Evolutionary conservation across 2,797 vertebrate species (phyloP).

Genomic region (Sebastes iracundus): DNA sequence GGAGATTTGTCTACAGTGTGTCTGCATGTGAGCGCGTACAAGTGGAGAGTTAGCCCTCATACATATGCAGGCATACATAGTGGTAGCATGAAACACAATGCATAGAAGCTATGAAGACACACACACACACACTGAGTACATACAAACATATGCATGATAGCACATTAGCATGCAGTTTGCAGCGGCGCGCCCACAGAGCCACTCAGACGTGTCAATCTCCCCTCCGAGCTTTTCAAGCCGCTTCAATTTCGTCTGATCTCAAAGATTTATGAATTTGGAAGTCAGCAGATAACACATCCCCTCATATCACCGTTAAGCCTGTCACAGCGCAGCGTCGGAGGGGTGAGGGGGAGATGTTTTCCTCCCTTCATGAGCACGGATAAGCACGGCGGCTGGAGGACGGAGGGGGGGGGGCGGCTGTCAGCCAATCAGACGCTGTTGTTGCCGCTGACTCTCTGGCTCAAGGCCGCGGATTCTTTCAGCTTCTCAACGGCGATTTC

Average conservation of each 20-base stretch:
- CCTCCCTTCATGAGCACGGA: constrained; percentile 47
- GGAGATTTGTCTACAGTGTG: background rate
- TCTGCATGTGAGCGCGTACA: background rate
- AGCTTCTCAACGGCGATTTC: constrained; percentile 5
- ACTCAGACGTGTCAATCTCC: constrained; percentile 75
- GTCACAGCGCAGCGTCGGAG: constrained; percentile 45
- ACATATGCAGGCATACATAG: constrained; percentile 40
- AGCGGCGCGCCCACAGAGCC: constrained; percentile 54
- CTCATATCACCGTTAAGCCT: constrained; percentile 74
- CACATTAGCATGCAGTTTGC: constrained; percentile 68
- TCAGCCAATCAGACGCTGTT: constrained; percentile 41
- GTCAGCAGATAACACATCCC: constrained; percentile 79
- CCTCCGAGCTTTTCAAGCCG: constrained; percentile 70
- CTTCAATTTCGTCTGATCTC: constrained; percentile 80
- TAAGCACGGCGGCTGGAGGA: constrained; percentile 31
- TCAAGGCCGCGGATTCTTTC: constrained; percentile 39
- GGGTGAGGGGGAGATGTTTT: constrained; percentile 6
- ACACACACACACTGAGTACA: constrained; percentile 20
- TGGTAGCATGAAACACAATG: constrained; percentile 38
- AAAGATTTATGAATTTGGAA: constrained; percentile 82
- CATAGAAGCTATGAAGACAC: constrained; percentile 1
- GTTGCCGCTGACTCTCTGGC: constrained; percentile 11
- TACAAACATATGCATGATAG: constrained; percentile 47
- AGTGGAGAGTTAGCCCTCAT: constrained; percentile 33
- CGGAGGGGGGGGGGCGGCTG: background rate